Evolutionary conservation across 2,797 vertebrate genomes (phyloP).

Genomic region (Halcyon chelicuti): DNA sequence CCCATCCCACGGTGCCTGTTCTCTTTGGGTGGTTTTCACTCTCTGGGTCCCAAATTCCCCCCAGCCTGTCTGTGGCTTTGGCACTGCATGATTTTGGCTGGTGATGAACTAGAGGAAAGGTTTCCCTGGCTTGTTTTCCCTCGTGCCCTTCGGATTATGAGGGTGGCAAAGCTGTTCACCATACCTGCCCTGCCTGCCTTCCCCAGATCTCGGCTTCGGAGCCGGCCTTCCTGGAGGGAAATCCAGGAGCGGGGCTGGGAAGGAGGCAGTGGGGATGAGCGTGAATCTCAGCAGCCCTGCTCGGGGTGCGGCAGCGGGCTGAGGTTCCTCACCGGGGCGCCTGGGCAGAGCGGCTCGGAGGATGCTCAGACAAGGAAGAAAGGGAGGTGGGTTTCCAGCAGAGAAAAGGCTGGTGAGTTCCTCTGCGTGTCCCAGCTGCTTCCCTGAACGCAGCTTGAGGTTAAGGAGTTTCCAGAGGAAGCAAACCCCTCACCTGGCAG

Average conservation of each 20-base stretch:
- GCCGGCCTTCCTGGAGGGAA: rapidly evolving
- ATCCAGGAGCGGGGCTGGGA: background rate
- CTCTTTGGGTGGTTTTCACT: rapidly evolving
- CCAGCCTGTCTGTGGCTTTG: rapidly evolving
- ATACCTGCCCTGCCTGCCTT: background rate
- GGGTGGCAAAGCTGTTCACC: background rate
- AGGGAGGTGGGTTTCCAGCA: rapidly evolving
- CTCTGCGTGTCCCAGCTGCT: background rate
- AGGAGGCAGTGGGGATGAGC: background rate
- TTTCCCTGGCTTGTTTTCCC: rapidly evolving
- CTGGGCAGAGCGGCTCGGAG: rapidly evolving
- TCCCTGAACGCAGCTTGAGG: background rate
- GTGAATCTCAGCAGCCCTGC: background rate
- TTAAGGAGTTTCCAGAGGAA: background rate
- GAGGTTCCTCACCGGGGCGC: background rate
- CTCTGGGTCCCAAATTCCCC: background rate
- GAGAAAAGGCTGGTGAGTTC: background rate
- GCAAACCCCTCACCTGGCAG: rapidly evolving
- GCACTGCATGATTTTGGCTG: rapidly evolving
- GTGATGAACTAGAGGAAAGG: rapidly evolving
- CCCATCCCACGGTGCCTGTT: rapidly evolving
- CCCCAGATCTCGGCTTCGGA: rapidly evolving
- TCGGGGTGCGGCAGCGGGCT: rapidly evolving
- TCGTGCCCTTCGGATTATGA: background rate
- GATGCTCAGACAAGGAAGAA: background rate